Conservation (phyloP, 37 sponge, comb jelly and placozoan genomes). For the Beroe ovata region DNA sequence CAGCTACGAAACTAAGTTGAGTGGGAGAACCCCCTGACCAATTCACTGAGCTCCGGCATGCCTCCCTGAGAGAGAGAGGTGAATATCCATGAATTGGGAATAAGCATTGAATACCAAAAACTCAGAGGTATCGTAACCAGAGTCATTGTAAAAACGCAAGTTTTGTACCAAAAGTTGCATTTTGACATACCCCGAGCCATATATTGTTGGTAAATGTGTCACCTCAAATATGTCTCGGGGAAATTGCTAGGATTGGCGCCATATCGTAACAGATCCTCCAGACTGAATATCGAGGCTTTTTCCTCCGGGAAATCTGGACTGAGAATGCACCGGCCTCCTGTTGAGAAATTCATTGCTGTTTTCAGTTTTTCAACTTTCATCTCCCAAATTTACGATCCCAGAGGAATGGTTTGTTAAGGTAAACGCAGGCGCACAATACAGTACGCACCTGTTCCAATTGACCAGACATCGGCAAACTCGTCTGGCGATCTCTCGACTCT, state of each 20-base stretch:
- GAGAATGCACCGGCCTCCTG: neutral
- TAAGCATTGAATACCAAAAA: no score
- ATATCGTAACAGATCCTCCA: neutral
- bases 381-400: no score
- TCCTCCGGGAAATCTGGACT: neutral
- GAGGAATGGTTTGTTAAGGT: no score
- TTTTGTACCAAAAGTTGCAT: no score
- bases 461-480: slow-evolving; percentile 59
- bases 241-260: slow-evolving; percentile 17
- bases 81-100: no score
- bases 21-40: neutral
- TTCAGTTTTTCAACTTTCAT: no score
- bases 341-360: no score
- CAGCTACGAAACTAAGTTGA: neutral
- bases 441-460: slow-evolving; percentile 11
- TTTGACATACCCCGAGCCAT: no score
- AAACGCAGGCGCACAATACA: no score
- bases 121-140: no score
- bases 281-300: neutral
- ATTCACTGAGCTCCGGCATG: neutral
- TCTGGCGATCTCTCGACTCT: neutral
- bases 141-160: no score
- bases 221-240: neutral
- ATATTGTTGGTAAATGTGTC: no score
- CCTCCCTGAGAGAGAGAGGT: neutral